A percentile compares a stretch with the other conserved stretches of the same genome.
Conservation (phyloP, 1,140 invertebrate genomes). For the Hycleus cichorii region DNA sequence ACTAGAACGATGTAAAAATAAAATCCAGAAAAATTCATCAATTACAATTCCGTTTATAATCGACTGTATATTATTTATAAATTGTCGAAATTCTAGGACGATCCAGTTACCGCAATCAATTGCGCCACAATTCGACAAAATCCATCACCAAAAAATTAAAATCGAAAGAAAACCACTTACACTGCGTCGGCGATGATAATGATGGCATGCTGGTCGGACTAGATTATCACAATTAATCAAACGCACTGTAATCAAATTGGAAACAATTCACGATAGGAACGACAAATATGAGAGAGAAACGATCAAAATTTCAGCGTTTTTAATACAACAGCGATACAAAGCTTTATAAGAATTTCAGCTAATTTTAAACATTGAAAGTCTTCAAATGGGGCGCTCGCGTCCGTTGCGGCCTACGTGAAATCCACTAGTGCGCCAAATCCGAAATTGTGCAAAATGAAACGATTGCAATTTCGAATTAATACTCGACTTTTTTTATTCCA, state of each 20-base stretch:
- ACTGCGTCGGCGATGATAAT: constrained; percentile 25
- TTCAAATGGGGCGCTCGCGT: constrained; percentile 7
- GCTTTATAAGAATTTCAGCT: constrained; percentile 21
- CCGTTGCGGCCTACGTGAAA: constrained; percentile 8
- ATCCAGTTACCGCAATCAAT: too few species aligned
- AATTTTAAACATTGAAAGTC: constrained; percentile 20
- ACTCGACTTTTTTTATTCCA: constrained; percentile 1
- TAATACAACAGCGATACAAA: constrained; percentile 3
- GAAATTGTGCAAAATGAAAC: background rate
- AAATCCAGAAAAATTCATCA: too few species aligned
- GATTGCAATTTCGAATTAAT: background rate
- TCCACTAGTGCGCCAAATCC: constrained; percentile 10
- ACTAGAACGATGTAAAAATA: too few species aligned
- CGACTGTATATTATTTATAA: too few species aligned
- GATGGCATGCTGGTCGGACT: constrained; percentile 15
- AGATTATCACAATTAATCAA: too few species aligned
- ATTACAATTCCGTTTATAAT: too few species aligned
- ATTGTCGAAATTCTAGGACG: too few species aligned
- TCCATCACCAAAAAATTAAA: background rate
- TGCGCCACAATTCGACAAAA: too few species aligned
- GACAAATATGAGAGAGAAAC: too few species aligned
- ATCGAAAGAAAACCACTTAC: constrained; percentile 14
- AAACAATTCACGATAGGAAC: too few species aligned
- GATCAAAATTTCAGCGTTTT: constrained; percentile 5
- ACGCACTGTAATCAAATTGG: too few species aligned